Evolutionary conservation across 2,797 vertebrate genomes (phyloP), one percentile per base, ranked within the genome.

Genomic region (Karalla daura): DNA sequence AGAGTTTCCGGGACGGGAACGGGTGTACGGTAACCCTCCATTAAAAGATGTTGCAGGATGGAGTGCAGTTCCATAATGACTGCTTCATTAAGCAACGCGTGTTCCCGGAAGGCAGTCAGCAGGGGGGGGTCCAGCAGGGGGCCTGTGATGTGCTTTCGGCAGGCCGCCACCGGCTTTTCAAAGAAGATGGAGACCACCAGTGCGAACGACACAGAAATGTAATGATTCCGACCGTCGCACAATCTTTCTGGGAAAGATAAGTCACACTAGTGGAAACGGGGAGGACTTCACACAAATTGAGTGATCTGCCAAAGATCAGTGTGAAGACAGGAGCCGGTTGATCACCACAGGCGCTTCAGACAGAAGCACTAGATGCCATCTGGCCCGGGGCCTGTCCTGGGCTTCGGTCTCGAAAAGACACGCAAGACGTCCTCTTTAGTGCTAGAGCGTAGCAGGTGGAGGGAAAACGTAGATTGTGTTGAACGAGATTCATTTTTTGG

Each of bases 271-370:
- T 61, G 20, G 12, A 37, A 45, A n/a, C n/a, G 27, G 40, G 62
- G 45, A 40, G 33, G 63, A 44, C 49, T 52, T 64, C 36, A 67
- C 44, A 66, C 58, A 32, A 36, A 44, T 44, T 41, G 23, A 81
- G 44, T 62, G 54, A 76, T 79, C 40, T 54, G 44, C 24, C 63
- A 53, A 71, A 63, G 58, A 84, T 85, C 39, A 49, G 55, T 36
- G 55, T 40, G 20, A 67, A 74, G 79, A 81, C 50, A 4, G 30
- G 39, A 63, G 70, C 46, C 62, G 75, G 58, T 67, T 72, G 70
- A 72, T 81, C 85, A 73, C 78, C 63, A 37, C 60, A 73, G 59
- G 62, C 58, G n/a, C 50, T 63, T 83, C 25, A 70, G 54, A 60
- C 45, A 47, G 49, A 45, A 63, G 52, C 18, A 37, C 23, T 52